phyloP scores from a whole-genome alignment of 2,888 invertebrate genomes.

The Serrognathus titanus region DNA sequence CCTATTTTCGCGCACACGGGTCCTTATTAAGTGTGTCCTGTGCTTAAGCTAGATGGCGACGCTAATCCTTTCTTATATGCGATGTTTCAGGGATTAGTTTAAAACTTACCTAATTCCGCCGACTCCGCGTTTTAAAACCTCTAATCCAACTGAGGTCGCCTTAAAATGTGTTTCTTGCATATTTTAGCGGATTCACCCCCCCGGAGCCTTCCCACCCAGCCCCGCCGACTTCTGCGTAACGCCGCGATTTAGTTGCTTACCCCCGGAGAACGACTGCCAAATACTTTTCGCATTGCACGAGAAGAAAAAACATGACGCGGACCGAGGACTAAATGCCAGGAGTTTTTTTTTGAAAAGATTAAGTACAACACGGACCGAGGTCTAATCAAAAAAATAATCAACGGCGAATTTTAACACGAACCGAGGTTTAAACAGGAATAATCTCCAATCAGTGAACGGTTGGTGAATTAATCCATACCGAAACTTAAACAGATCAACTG shows the following conservation, averaged over 20 bases:
- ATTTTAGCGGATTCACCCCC: constrained; percentile 27
- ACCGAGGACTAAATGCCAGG: no score
- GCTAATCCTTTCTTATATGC: constrained; percentile 34
- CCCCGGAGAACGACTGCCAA: not conserved
- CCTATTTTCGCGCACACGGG: not conserved
- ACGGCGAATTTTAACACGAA: no score
- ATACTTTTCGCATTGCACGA: not conserved
- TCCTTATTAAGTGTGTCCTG: constrained; percentile 14
- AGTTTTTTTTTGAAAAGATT: no score
- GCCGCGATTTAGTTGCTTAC: not conserved
- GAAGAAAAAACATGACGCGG: no score
- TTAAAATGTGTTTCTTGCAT: constrained; percentile 35
- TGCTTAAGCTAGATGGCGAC: constrained; percentile 12
- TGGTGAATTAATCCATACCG: no score
- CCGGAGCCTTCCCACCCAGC: not conserved
- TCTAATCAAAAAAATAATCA: no score
- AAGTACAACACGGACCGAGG: no score
- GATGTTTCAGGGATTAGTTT: constrained; percentile 33
- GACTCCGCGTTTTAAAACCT: constrained; percentile 31
- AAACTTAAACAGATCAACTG: no score
- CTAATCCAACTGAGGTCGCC: constrained; percentile 32
- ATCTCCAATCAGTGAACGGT: no score
- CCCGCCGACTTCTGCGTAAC: not conserved
- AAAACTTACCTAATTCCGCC: constrained; percentile 33
- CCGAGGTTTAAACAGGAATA: no score